Evolutionary conservation across 2,113 vertebrate species (phyloP), one percentile per base, ranked within the genome.

Genomic region (Macquaria australasica): DNA sequence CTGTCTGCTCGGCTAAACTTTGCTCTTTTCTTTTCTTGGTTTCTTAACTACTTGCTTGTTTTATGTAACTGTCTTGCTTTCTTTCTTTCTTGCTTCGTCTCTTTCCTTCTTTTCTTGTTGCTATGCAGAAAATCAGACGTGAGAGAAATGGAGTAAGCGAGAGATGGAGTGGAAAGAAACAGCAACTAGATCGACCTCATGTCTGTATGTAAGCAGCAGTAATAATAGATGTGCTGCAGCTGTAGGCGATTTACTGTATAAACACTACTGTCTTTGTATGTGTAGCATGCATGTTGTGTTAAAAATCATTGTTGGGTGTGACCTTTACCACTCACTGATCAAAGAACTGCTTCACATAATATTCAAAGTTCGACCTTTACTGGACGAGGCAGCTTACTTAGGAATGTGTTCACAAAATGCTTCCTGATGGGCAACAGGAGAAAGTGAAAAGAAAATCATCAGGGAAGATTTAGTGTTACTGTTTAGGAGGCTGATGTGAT

Each of bases 361-460:
- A 73, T 87, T 71, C 60, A 78, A 62, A 83, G 60, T 25, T 11
- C 41, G 31, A 59, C 71, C 8, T 74, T 87, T 78, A 56, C 56
- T 28, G 41, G 56, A 68, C 2, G 3, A 55, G 53, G 23, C 70
- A 45, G 60, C 20, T 74, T 16, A 81, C 14, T 64, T 39, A 60
- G 63, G 28, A 56, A 68, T 45, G 66, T 73, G 20, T 81, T 87
- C 34, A 68, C 53, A 78, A 79, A 67, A 70, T 59, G 16, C 51
- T 41, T 63, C 21, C 31, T 66, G 53, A 66, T 59, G 66, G 66
- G 59, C 25, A 66, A 48, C 43, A n/a, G 50, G 64, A 11, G 34
- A 55, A 34, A 23, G 25, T 39, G 20, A 48, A 14, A 16, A 25
- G 60, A 79, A 70, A 72, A 41, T 39, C 8, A 70, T 34, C 8